These are phyloP conservation scores for Lophochroa leadbeateri DNA, from an alignment of 2,113 vertebrate genomes.

Conservation along the genomic window DNA sequence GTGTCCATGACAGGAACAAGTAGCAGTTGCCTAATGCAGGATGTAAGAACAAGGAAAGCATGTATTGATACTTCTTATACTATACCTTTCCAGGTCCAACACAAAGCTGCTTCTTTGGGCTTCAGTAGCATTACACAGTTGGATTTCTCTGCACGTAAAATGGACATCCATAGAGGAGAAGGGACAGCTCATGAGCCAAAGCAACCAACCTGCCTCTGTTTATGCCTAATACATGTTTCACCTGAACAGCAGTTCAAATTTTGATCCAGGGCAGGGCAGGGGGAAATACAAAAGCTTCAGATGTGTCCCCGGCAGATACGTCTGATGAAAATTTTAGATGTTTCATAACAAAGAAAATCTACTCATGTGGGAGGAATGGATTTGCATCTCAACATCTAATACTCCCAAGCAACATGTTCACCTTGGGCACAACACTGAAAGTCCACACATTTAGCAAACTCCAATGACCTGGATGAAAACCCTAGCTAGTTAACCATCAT, in stretches of 20 bases:
- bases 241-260: background rate
- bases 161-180: background rate
- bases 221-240: background rate
- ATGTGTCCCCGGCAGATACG: background rate
- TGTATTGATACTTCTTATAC: background rate
- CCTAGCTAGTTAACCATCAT: background rate
- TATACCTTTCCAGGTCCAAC: background rate
- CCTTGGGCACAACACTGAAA: background rate
- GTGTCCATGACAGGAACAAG: background rate
- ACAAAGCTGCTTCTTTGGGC: background rate
- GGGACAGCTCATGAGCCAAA: background rate
- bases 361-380: background rate
- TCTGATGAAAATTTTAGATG: background rate
- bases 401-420: background rate
- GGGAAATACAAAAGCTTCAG: background rate
- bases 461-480: background rate
- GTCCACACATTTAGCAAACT: background rate
- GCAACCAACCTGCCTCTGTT: background rate
- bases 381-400: background rate
- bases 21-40: background rate
- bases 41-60: background rate
- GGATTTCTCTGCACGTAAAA: background rate
- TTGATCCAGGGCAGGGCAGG: background rate
- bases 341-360: background rate
- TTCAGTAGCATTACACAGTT: background rate